Base-by-base conservation (phyloP, 2,888 invertebrate species). In the Lycia hirtaria region DNA sequence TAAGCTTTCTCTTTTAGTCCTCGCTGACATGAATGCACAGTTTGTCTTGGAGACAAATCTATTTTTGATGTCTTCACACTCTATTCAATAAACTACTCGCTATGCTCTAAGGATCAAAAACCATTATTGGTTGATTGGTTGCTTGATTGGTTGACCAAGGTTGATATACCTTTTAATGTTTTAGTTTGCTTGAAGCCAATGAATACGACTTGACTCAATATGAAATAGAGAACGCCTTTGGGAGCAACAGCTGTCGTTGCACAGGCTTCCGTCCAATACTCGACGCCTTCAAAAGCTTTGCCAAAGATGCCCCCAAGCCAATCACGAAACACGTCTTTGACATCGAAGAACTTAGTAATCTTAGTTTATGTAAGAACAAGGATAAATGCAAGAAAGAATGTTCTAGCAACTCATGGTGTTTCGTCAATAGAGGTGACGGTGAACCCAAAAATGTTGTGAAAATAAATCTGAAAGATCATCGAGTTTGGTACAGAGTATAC, bases 261-360 rank as follows among this genome's bases (percentile, higher is more conserved):
- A 96, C 96, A 0, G 96, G 96, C 0, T 96, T 95, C 69, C 90
- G 96, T 6, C 94, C 96, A 1, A 96, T 97, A 51, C 77, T 96
- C 38, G 96, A 96, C 68, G 94, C 96, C 0, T 96, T 96, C 81
- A 96, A 96, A 73, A 94, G 94, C n/a, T 94, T 96, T 60, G 95
- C 95, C 0, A 85, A 75, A 19, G 95, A 95, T 71, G 92, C 93
- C 4, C 88, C 93, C 0, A 66, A 73, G n/a, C 69, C 76, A 2
- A 22, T 65, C 6, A 79, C 90, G 0, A 82, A 86, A 14, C 80
- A 81, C 43, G 83, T 94, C 24, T 47, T 76, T 0, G 95, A 92
- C 32, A 87, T 92, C 19, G 90, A 92, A 73, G 89, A 90, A 30
- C 56, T 88, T 0, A 68, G 58, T n/a, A 65, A 71, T 43, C 81